Percentiles rank a stretch among this genome's conserved stretches.
phyloP scores from a whole-genome alignment of 2,113 vertebrate species.

The Ceyx margarethae region DNA sequence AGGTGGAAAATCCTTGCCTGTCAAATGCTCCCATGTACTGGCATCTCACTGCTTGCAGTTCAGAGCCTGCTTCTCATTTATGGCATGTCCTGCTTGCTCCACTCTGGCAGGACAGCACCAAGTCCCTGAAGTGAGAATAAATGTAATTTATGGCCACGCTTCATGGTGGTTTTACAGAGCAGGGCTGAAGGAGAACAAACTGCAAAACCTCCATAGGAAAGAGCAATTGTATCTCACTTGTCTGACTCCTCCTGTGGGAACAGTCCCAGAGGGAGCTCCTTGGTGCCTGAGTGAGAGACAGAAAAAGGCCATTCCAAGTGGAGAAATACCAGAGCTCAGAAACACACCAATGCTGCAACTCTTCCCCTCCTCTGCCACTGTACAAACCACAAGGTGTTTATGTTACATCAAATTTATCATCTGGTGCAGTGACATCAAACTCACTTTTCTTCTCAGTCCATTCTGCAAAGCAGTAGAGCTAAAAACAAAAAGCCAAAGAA shows the following conservation, averaged over 20 bases:
- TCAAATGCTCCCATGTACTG: not conserved
- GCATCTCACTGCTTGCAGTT: not conserved
- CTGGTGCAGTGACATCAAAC: not conserved
- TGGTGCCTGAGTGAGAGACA: rapidly evolving
- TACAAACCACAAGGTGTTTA: not conserved
- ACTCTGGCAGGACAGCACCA: not conserved
- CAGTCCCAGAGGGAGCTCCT: not conserved
- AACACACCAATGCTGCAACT: not conserved
- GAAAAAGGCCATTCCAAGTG: not conserved
- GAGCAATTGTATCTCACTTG: not conserved
- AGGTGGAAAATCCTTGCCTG: slow-evolving; percentile 50
- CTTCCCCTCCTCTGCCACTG: not conserved
- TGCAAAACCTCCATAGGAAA: not conserved
- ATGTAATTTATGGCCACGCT: slow-evolving; percentile 16
- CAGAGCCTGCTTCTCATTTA: slow-evolving; percentile 30
- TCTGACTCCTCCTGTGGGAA: not conserved
- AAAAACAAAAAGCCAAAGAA: not conserved
- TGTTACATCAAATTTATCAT: not conserved
- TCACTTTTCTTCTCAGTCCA: not conserved
- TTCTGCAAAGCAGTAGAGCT: not conserved
- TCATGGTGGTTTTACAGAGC: not conserved
- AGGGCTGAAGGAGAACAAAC: not conserved
- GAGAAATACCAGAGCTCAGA: not conserved
- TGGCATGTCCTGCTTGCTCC: not conserved
- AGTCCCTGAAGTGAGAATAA: slow-evolving; percentile 4